A percentile compares a stretch with the other conserved stretches of the same genome.
Evolutionary conservation across 2,797 vertebrate species (phyloP).

Genomic region (Rallus crepitans): DNA sequence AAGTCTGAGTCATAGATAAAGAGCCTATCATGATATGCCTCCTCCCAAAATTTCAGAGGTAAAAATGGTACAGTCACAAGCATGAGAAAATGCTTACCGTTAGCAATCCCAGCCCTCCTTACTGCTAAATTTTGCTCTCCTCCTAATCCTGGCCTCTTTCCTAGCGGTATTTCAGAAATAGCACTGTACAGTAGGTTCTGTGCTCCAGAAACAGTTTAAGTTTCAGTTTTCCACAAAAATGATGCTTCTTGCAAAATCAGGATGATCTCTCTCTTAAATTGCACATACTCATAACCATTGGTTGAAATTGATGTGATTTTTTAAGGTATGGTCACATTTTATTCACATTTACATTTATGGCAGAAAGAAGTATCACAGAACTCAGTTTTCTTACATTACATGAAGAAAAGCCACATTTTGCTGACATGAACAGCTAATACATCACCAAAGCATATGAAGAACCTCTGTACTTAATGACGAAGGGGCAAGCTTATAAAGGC

Average conservation of each 20-base stretch:
- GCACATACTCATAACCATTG: fast-evolving
- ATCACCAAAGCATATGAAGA: background rate
- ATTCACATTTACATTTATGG: background rate
- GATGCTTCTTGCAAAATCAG: background rate
- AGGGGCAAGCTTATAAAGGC: background rate
- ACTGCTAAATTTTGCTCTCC: conserved; percentile 48
- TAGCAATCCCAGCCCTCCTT: conserved; percentile 2
- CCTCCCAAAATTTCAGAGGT: background rate
- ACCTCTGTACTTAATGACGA: background rate
- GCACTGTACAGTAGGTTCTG: conserved; percentile 29
- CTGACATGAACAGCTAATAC: background rate
- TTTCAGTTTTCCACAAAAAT: background rate
- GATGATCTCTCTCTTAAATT: background rate
- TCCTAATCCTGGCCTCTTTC: conserved; percentile 59
- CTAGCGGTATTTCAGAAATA: conserved; percentile 61
- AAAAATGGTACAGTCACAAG: background rate
- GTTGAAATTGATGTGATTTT: background rate
- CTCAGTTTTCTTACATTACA: background rate
- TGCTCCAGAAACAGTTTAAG: conserved; percentile 34
- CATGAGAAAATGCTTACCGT: conserved; percentile 12
- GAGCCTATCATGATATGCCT: background rate
- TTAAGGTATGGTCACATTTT: fast-evolving
- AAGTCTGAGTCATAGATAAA: background rate
- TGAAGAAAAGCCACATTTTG: background rate
- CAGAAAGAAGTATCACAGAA: background rate